Percentiles rank a stretch among this genome's conserved stretches.
These are phyloP conservation scores for Diploptera punctata DNA, from an alignment of 2,888 invertebrate species.

Conservation along the genomic window DNA sequence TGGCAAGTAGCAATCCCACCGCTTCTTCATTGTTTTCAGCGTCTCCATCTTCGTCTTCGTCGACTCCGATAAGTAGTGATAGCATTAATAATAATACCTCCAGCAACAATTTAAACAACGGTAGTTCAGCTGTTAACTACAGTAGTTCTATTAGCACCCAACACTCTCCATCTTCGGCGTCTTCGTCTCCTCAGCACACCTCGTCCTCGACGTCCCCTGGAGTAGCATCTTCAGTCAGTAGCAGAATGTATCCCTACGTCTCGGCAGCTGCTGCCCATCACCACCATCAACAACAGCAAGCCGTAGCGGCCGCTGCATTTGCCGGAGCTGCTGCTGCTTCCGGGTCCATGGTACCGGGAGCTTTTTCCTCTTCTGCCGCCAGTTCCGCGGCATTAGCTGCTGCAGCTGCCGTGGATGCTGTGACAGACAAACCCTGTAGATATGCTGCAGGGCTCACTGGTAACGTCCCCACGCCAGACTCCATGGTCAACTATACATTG, in stretches of 20 bases:
- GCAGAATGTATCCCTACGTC: constrained; percentile 92
- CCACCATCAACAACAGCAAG: constrained; percentile 67
- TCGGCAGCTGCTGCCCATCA: constrained; percentile 73
- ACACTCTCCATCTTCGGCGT: constrained; percentile 42
- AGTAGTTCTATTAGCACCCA: constrained; percentile 36
- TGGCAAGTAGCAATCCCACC: constrained; percentile 52
- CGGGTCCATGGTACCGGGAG: constrained; percentile 66
- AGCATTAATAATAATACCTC: background rate
- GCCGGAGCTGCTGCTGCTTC: constrained; percentile 67
- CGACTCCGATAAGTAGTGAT: background rate
- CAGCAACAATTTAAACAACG: background rate
- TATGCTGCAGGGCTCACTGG: constrained; percentile 67
- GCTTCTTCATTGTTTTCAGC: constrained; percentile 40
- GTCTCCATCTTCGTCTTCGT: constrained; percentile 45
- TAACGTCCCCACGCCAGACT: constrained; percentile 67
- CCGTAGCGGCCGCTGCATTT: constrained; percentile 66
- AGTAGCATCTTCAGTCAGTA: constrained; percentile 59
- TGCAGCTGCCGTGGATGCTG: constrained; percentile 54
- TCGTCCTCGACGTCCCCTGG: constrained; percentile 60
- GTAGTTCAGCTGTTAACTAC: constrained; percentile 35
- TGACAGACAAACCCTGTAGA: constrained; percentile 82
- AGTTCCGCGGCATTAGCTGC: constrained; percentile 49
- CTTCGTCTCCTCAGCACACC: constrained; percentile 51
- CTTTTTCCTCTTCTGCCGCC: constrained; percentile 57
- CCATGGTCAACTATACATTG: constrained; percentile 83